Conservation (phyloP, 2,113 vertebrate genomes). For the Neopipo cinnamomea region DNA sequence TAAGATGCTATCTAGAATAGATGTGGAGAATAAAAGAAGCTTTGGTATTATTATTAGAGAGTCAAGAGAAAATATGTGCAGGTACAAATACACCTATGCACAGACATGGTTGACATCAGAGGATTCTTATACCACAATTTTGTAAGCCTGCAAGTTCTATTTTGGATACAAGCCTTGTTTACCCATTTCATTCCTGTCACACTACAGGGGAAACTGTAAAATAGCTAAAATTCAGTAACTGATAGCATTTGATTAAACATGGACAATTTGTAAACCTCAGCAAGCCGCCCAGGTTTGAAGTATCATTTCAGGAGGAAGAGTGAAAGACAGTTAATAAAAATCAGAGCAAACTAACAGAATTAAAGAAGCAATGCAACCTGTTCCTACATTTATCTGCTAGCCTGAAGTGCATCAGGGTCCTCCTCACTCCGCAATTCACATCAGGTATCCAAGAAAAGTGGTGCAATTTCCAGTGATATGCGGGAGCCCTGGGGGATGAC, state of each 20-base stretch:
- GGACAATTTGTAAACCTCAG: not conserved
- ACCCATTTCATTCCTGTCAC: not conserved
- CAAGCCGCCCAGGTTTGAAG: not conserved
- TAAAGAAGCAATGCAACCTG: not conserved
- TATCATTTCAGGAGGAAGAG: not conserved
- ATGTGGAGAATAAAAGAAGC: not conserved
- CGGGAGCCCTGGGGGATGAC: not conserved
- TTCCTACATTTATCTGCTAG: not conserved
- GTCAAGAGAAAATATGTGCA: accelerated
- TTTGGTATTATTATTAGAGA: not conserved
- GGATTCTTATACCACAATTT: not conserved
- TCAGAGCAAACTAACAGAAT: not conserved
- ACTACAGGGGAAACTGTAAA: not conserved
- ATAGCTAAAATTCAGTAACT: not conserved
- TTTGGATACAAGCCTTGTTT: not conserved
- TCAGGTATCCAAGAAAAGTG: not conserved
- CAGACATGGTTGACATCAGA: not conserved
- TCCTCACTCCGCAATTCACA: not conserved
- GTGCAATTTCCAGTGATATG: not conserved
- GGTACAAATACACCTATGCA: not conserved
- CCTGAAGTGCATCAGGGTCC: not conserved
- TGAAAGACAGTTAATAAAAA: not conserved
- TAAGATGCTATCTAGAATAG: not conserved
- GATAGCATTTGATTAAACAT: not conserved
- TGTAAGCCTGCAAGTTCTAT: not conserved